These are phyloP conservation scores for Aphrocallistes beatrix DNA, from an alignment of 37 sponge, comb jelly and placozoan species.

Conservation along the genomic window DNA sequence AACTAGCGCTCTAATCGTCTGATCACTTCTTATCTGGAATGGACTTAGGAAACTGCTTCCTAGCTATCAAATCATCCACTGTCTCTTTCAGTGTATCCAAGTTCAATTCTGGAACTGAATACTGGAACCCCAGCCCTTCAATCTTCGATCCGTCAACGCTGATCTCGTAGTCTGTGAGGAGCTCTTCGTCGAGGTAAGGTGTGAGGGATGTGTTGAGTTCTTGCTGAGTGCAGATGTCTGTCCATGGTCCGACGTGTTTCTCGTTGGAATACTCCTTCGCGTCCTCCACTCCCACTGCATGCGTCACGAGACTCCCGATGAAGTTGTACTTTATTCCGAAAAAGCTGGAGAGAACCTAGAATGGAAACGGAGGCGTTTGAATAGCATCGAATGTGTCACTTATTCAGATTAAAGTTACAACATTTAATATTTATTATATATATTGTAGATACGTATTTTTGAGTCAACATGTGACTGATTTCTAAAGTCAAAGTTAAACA, in stretches of 20 bases:
- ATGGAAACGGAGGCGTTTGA: too few relatives aligned
- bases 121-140: slow-evolving; percentile 63
- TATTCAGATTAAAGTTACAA: too few relatives aligned
- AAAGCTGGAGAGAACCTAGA: slow-evolving; percentile 10
- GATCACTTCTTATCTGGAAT: neutral
- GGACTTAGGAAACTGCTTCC: slow-evolving; percentile 21
- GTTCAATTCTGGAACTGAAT: slow-evolving; percentile 44
- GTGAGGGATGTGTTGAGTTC: slow-evolving; percentile 65
- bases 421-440: too few relatives aligned
- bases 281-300: slow-evolving; percentile 27
- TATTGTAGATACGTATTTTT: too few relatives aligned
- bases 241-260: slow-evolving; percentile 95
- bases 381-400: too few relatives aligned
- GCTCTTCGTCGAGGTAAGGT: slow-evolving; percentile 71
- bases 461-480: too few relatives aligned
- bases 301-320: slow-evolving; percentile 64
- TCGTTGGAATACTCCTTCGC: slow-evolving; percentile 82
- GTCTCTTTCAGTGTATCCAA: slow-evolving; percentile 52
- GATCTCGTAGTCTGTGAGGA: slow-evolving; percentile 24
- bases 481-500: too few relatives aligned
- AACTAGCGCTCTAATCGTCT: too few relatives aligned
- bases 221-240: slow-evolving; percentile 57
- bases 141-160: slow-evolving; percentile 60
- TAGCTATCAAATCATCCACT: slow-evolving; percentile 21
- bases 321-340: slow-evolving; percentile 77